Evolutionary conservation across 2,888 invertebrate species (phyloP), one percentile per base, ranked within the genome.

Genomic region (Pheosia tremula): DNA sequence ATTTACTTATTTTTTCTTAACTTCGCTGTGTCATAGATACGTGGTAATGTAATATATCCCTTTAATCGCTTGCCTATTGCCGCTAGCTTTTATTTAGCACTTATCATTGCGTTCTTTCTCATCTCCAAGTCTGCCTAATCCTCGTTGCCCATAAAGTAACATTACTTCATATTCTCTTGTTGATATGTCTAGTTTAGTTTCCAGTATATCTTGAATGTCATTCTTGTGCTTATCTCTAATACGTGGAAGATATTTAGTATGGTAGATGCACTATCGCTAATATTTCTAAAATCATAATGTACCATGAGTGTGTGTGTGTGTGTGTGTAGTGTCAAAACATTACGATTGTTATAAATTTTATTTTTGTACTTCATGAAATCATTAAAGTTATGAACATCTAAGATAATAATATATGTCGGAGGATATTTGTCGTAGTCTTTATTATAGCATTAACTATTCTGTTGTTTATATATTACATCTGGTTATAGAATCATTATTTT

Each of bases 241-340:
- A 24, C 24, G 2, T 24, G 24, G 24, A 24, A 24, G 24, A 24
- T 10, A 9, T 43, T 9, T 43, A 43, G 45, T 9, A 24, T n/a
- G 36, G 55, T 57, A 62, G 56, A 57, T 60, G 57, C 61, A 62
- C 65, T 67, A 62, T 61, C 61, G 43, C 39, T 56, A 41, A 41
- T 41, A n/a, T 7, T 24, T 43, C 9, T 67, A 64, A 56, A 58
- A 63, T 59, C 64, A 55, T 68, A 60, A 56, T 38, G 38, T 71
- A 68, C 61, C 67, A 74, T 61, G 24, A 24, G 24, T 24, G 24
- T 24, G 68, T 65, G 65, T 62, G 67, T 62, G 67, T 24, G 24
- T 24, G 68, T 66, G 65, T 62, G 67, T 69, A 68, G 80, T 80
- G 86, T 84, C 85, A 86, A 84, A 78, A 66, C 70, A 73, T 84